These are phyloP conservation scores for Phoxinus dragarum DNA, from an alignment of 2,797 vertebrate genomes.

Conservation along the genomic window DNA sequence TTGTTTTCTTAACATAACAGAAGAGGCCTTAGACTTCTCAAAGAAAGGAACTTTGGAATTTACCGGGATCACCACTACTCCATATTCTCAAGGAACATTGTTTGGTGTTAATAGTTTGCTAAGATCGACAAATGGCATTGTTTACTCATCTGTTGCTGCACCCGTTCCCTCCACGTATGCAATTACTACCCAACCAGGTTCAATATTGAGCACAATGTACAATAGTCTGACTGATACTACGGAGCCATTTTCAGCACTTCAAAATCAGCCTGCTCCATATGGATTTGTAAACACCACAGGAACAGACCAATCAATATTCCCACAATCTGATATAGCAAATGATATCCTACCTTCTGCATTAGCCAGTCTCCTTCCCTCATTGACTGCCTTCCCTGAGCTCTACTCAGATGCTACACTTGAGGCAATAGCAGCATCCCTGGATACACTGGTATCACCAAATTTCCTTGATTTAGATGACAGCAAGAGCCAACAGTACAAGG, in stretches of 20 bases:
- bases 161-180: constrained; percentile 92
- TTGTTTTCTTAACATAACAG: constrained; percentile 87
- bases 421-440: constrained; percentile 81
- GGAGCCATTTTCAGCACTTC: constrained; percentile 77
- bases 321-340: constrained; percentile 82
- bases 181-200: constrained; percentile 97
- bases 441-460: constrained; percentile 86
- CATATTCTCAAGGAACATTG: constrained; percentile 86
- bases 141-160: constrained; percentile 92
- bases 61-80: constrained; percentile 82
- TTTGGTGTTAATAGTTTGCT: constrained; percentile 87
- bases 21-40: constrained; percentile 97
- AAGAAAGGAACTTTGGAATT: constrained; percentile 89
- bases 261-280: constrained; percentile 85
- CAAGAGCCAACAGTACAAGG: constrained; percentile 92
- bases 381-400: constrained; percentile 89
- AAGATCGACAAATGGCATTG: constrained; percentile 92
- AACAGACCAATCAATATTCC: constrained; percentile 80
- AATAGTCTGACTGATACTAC: constrained; percentile 75
- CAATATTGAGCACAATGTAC: constrained; percentile 87
- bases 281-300: constrained; percentile 86
- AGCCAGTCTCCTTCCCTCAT: constrained; percentile 79
- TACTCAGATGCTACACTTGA: constrained; percentile 86
- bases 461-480: constrained; percentile 90
- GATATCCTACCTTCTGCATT: constrained; percentile 84